Evolutionary conservation across 2,888 invertebrate genomes (phyloP), one percentile per base, ranked within the genome.

Genomic region (Balanococcus diminutus): DNA sequence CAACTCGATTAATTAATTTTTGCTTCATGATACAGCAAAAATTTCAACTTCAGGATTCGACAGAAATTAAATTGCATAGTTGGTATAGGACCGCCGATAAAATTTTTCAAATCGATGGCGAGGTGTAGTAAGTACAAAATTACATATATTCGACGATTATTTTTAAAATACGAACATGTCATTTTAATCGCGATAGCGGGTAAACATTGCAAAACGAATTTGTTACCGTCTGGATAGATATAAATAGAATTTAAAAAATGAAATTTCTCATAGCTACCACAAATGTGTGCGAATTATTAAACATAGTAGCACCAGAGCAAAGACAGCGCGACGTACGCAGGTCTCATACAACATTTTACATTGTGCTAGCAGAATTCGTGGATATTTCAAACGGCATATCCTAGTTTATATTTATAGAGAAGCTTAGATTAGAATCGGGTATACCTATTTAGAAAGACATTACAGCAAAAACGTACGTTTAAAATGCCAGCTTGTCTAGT

Each of bases 331-430:
- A 67, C 67, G 28, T 28, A 67, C 67, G 67, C 28, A 67, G 67
- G 67, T 67, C 67, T 25, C 67, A 9, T 28, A 67, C 67, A 67
- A 67, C 67, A 67, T 67, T 67, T 28, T 67, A 16, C 28, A 67
- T 67, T 67, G 67, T 67, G 28, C 28, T 61, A 61, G 61, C 22
- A 25, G 61, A 46, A 36, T 28, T 81, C 46, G 46, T 46, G 28
- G 25, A 81, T 81, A 81, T 46, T 42, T 39, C 36, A 46, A 39
- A 81, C 46, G 16, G 25, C 6, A 81, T 32, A 42, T 22, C 16
- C 25, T 28, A 42, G 81, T 81, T 46, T 81, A 81, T 81, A 81
- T 81, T 46, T 81, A 81, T 39, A 81, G 81, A 81, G 25, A 81
- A 46, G 81, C 81, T 81, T 19, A 46, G 81, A 81, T 81, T 46